These are phyloP conservation scores for Coecobrya sp. DNA, from an alignment of 2,888 invertebrate genomes.

Conservation along the genomic window DNA sequence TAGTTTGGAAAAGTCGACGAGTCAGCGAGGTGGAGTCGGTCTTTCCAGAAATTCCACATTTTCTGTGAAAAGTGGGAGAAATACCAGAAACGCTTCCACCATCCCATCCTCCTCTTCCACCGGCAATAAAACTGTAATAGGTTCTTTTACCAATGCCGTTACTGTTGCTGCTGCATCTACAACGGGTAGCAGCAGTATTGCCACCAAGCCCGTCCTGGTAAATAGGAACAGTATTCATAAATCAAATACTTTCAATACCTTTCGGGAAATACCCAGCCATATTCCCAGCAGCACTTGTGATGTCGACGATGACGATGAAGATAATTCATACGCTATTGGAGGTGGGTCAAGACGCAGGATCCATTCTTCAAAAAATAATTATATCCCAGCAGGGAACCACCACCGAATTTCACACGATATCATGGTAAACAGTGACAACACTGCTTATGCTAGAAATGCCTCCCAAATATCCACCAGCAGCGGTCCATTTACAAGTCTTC, in stretches of 20 bases:
- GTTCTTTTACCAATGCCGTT: slow-evolving; percentile 46
- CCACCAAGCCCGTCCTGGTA: slow-evolving; percentile 2
- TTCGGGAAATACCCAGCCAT: slow-evolving; percentile 70
- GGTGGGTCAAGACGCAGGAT: slow-evolving; percentile 15
- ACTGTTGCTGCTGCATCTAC: not conserved
- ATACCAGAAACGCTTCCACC: slow-evolving; percentile 5
- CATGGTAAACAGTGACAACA: slow-evolving; percentile 10
- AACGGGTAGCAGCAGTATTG: not conserved
- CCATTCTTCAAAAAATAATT: slow-evolving; percentile 50
- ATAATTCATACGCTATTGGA: slow-evolving; percentile 2
- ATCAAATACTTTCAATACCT: slow-evolving; percentile 85
- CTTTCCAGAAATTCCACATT: slow-evolving; percentile 50
- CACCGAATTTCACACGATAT: slow-evolving; percentile 47
- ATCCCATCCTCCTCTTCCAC: slow-evolving; percentile 11
- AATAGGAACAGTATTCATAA: slow-evolving; percentile 80
- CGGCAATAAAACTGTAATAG: slow-evolving; percentile 64
- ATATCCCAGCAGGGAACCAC: slow-evolving; percentile 20
- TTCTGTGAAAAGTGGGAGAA: slow-evolving; percentile 45
- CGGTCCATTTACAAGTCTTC: slow-evolving; percentile 73
- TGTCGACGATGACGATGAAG: slow-evolving; percentile 55
- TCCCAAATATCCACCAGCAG: slow-evolving; percentile 33
- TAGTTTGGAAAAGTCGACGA: slow-evolving; percentile 65
- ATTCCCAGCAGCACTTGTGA: slow-evolving; percentile 46
- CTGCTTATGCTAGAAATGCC: not conserved
- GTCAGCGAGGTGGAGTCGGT: slow-evolving; percentile 52